Percentiles rank a stretch among this genome's conserved stretches.
Conservation (phyloP, 2,797 vertebrate genomes). For the Fratercula arctica region DNA sequence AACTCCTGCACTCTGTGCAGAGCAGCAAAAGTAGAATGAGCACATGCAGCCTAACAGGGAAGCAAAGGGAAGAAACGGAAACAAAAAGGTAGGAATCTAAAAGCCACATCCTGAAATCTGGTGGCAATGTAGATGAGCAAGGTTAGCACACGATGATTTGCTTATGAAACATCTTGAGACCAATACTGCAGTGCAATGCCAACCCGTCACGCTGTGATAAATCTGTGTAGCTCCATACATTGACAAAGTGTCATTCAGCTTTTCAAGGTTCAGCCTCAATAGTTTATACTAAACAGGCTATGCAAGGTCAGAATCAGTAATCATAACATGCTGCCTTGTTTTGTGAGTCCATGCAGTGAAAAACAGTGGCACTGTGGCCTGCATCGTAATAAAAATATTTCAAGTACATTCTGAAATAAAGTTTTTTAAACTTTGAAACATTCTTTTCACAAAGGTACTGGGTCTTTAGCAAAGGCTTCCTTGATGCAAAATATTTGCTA, state of each 20-base stretch:
- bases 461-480: neutral
- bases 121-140: neutral
- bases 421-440: neutral
- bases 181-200: neutral
- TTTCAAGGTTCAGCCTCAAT: neutral
- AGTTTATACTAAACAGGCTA: neutral
- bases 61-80: neutral
- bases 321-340: neutral
- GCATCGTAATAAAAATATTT: neutral
- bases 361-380: neutral
- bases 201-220: neutral
- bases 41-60: neutral
- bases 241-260: neutral
- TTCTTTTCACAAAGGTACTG: neutral
- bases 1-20: neutral
- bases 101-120: neutral
- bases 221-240: neutral
- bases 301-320: neutral
- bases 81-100: neutral
- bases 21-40: neutral
- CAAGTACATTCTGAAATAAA: neutral
- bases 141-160: neutral
- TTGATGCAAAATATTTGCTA: neutral
- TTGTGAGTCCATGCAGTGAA: neutral
- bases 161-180: neutral